phyloP scores from a whole-genome alignment of 2,797 vertebrate species.

The Alectoris magna region DNA sequence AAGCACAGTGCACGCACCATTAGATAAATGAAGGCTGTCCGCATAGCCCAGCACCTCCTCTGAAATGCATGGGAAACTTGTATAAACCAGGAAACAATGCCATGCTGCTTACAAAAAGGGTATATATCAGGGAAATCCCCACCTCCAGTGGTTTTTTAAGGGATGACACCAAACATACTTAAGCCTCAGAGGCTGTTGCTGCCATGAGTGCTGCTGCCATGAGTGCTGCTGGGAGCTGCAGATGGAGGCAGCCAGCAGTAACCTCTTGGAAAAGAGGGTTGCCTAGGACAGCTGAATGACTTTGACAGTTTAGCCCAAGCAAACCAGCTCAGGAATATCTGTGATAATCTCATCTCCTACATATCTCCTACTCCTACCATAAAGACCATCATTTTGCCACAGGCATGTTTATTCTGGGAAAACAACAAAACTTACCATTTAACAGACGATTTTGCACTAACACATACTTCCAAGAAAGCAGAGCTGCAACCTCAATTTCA shows the following conservation, averaged over 20 bases:
- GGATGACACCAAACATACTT: neutral
- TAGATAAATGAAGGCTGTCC: neutral
- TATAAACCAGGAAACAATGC: neutral
- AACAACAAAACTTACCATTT: neutral
- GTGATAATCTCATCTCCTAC: neutral
- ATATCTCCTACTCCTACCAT: neutral
- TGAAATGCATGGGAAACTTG: neutral
- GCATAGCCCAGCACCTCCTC: neutral
- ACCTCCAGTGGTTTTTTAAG: neutral
- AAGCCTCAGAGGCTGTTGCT: neutral
- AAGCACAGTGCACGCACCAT: fast-evolving
- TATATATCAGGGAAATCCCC: neutral
- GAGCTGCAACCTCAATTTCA: neutral
- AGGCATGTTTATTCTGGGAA: neutral
- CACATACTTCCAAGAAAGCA: neutral
- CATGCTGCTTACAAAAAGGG: neutral
- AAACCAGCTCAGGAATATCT: neutral
- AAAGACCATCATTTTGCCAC: neutral
- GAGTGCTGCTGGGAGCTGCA: neutral
- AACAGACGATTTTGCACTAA: neutral
- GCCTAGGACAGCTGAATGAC: neutral
- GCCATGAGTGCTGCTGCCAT: neutral
- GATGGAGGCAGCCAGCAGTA: neutral
- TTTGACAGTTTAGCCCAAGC: neutral
- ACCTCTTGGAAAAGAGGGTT: neutral